Evolutionary conservation across 2,888 invertebrate genomes (phyloP).

Genomic region (Melinopterus prodromus): DNA sequence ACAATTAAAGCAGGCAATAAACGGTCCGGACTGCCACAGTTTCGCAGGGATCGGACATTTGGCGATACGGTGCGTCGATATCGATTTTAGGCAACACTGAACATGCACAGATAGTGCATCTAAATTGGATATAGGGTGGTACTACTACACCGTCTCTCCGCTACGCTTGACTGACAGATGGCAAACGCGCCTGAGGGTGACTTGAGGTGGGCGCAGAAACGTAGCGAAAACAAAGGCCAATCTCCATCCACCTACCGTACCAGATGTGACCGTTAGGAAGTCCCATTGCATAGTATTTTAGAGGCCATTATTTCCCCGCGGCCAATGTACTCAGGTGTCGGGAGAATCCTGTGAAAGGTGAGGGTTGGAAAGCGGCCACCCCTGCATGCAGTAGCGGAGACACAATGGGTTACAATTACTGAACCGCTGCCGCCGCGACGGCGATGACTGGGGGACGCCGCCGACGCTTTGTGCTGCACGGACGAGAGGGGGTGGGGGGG

Average conservation of each 20-base stretch:
- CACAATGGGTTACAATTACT: background rate
- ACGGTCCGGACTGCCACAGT: background rate
- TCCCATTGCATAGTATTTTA: background rate
- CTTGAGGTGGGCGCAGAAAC: background rate
- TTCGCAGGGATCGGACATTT: background rate
- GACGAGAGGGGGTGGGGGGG: background rate
- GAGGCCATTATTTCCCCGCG: background rate
- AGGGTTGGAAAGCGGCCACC: background rate
- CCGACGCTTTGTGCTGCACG: background rate
- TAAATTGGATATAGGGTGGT: background rate
- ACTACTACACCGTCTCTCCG: background rate
- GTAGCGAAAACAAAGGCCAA: background rate
- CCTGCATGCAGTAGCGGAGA: background rate
- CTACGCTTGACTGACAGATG: background rate
- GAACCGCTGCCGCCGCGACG: background rate
- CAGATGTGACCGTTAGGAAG: background rate
- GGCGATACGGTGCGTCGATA: background rate
- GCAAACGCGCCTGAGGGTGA: background rate
- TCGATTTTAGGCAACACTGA: background rate
- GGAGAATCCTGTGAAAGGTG: background rate
- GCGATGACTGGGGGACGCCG: background rate
- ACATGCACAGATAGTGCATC: constrained; percentile 4
- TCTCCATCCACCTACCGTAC: background rate
- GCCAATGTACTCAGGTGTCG: constrained; percentile 4
- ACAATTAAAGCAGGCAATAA: background rate